phyloP scores from a whole-genome alignment of 2,113 vertebrate genomes.

The Tapirus terrestris region DNA sequence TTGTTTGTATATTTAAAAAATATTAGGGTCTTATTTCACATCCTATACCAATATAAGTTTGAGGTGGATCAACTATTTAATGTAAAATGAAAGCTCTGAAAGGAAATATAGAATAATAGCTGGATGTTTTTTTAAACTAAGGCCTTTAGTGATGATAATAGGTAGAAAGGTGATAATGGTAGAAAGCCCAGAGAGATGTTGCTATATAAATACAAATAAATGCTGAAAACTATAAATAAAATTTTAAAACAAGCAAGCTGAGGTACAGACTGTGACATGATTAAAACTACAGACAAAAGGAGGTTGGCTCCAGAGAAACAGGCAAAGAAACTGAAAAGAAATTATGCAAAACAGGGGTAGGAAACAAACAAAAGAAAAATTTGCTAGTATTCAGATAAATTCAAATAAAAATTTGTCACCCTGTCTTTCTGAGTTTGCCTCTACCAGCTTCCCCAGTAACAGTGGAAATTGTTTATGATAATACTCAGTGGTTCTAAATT shows the following conservation, averaged over 20 bases:
- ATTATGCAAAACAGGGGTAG: neutral
- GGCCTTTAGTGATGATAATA: neutral
- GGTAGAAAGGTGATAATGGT: neutral
- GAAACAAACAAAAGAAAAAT: neutral
- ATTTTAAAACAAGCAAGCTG: neutral
- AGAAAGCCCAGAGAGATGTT: neutral
- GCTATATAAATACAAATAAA: neutral
- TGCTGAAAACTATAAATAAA: neutral
- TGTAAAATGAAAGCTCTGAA: neutral
- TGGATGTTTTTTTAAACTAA: neutral
- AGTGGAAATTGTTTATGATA: neutral
- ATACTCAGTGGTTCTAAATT: neutral
- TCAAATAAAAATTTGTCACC: rapidly evolving
- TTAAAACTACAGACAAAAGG: neutral
- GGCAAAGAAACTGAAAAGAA: neutral
- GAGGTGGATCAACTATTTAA: neutral
- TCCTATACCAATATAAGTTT: neutral
- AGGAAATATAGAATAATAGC: neutral
- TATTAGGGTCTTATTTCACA: neutral
- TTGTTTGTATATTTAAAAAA: neutral
- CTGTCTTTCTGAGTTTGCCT: too few species aligned
- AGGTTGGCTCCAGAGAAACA: neutral
- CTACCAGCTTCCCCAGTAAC: rapidly evolving
- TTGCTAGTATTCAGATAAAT: neutral
- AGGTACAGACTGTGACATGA: neutral